Conservation (phyloP, 2,888 invertebrate genomes). For the Minunthozetes semirufus region DNA sequence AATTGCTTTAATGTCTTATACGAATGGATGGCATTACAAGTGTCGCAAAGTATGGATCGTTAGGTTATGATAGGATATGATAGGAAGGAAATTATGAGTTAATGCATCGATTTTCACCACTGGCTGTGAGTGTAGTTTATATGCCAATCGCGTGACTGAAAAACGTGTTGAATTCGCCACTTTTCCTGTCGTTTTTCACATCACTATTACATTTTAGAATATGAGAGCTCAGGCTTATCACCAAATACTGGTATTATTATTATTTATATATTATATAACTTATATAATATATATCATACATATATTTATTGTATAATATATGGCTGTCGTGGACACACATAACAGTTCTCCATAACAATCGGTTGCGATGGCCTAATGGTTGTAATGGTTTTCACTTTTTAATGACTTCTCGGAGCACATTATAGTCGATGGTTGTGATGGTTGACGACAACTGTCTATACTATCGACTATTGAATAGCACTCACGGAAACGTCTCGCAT, state of each 20-base stretch:
- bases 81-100: slow-evolving; percentile 9
- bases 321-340: slow-evolving; percentile 11
- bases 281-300: background rate
- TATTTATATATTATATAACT: background rate
- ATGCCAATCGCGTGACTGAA: slow-evolving; percentile 11
- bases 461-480: slow-evolving; percentile 5
- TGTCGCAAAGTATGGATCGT: slow-evolving; percentile 16
- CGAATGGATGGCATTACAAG: background rate
- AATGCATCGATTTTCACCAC: slow-evolving; percentile 18
- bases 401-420: slow-evolving; percentile 12
- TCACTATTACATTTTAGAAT: background rate
- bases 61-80: background rate
- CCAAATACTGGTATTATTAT: slow-evolving; percentile 18
- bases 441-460: background rate
- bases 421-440: slow-evolving; percentile 2
- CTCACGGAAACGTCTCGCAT: slow-evolving; percentile 22
- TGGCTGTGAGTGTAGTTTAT: background rate
- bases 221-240: slow-evolving; percentile 8
- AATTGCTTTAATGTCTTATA: no score
- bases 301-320: slow-evolving; percentile 18
- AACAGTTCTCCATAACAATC: slow-evolving; percentile 7
- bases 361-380: slow-evolving; percentile 17
- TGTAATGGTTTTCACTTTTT: slow-evolving; percentile 21
- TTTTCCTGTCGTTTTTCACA: slow-evolving; percentile 25
- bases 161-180: slow-evolving; percentile 19